Base-by-base conservation (phyloP, 37 sponge, comb jelly and placozoan genomes). In the Axinella damicornis region DNA sequence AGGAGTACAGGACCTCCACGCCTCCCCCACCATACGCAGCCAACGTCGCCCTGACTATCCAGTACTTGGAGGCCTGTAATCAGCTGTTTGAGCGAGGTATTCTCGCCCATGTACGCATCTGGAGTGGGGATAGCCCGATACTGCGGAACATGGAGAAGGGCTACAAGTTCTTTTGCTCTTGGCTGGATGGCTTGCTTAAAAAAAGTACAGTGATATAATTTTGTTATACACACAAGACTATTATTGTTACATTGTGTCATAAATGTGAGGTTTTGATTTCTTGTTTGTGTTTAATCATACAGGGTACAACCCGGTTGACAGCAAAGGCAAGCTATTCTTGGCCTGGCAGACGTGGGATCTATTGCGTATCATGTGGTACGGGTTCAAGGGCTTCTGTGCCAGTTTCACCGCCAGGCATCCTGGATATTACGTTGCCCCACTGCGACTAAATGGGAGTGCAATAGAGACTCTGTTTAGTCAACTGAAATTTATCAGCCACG, bases 321-420 rank as follows among this genome's bases (percentile, higher is more conserved):
- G 11, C 65, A 64, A 12, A 64, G 25, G n/a, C 65, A 15, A 64
- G 11, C 12, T 27, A 71, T 14, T 35, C 72, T 6, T n/a, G n/a
- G n/a, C n/a, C n/a, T n/a, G n/a, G n/a, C n/a, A n/a, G n/a, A n/a
- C 83, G 6, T 82, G 83, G 83, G 83, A 82, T 25, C 16, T 37
- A 19, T 63, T 82, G 20, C 73, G 80, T 11, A 53, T 79, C 18
- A 34, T 31, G 17, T 28, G n/a, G 5, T 82, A 24, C 71, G 83
- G 83, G 14, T 82, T 71, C 61, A 54, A 59, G 15, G 41, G 27
- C 17, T 31, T 82, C 22, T 79, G 80, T 62, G 9, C 52, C 13
- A 73, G 71, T 35, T 82, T 82, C 56, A 36, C 71, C 22, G 28
- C 2, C 14, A 36, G 73, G 27, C 35, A 82, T 33, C 71, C 71